Evolutionary conservation across 2,113 vertebrate genomes (phyloP).

Genomic region (Antechinus flavipes): DNA sequence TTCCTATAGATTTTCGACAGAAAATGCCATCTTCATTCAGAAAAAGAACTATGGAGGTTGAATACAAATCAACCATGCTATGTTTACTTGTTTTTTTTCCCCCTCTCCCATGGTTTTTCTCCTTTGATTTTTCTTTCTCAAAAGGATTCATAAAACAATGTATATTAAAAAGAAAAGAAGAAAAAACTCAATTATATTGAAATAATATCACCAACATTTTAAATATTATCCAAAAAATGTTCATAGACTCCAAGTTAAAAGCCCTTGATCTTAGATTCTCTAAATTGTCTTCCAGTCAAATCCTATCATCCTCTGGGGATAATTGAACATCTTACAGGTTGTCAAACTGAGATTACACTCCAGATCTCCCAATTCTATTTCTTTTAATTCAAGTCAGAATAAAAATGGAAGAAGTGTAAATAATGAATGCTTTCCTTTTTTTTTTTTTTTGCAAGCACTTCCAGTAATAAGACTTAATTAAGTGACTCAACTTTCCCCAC

Average conservation of each 20-base stretch:
- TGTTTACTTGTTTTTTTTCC: no score
- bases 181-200: neutral
- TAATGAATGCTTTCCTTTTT: neutral
- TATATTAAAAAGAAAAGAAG: no score
- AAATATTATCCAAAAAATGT: neutral
- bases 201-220: neutral
- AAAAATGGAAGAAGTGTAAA: neutral
- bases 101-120: no score
- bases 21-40: no score
- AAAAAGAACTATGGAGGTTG: no score
- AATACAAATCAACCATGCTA: no score
- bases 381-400: neutral
- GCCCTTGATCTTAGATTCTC: neutral
- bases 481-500: neutral
- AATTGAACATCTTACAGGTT: neutral
- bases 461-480: neutral
- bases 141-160: no score
- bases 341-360: neutral
- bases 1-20: no score
- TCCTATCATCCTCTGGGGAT: neutral
- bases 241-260: neutral
- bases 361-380: neutral
- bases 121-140: no score
- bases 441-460: neutral
- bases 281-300: neutral